These are phyloP conservation scores for Drosophila littoralis DNA, from an alignment of 1,140 invertebrate genomes.

Conservation along the genomic window DNA sequence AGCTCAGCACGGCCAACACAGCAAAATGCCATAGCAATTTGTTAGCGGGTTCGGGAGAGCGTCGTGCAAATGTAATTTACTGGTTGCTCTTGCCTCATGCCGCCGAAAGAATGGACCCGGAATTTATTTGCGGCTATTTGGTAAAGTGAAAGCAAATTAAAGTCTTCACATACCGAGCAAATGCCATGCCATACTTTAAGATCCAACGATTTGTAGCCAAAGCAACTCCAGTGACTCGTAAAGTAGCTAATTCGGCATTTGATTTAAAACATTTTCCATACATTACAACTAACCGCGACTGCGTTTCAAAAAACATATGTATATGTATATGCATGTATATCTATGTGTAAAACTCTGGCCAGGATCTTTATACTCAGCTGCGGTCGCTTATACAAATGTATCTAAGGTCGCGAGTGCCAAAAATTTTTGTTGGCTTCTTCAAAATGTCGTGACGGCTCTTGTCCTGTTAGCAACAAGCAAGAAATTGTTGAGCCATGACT, in stretches of 20 bases:
- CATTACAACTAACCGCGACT: not conserved
- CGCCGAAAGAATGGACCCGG: conserved; percentile 47
- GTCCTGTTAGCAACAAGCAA: conserved; percentile 55
- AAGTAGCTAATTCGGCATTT: conserved; percentile 31
- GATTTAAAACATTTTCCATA: conserved; percentile 26
- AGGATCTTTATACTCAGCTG: conserved; percentile 29
- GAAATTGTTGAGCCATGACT: conserved; percentile 55
- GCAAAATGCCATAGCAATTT: conserved; percentile 58
- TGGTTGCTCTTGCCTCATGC: conserved; percentile 32
- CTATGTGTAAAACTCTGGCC: not conserved
- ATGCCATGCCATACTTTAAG: conserved; percentile 29
- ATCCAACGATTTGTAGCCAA: not conserved
- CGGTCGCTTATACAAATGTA: conserved; percentile 48
- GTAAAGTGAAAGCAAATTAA: conserved; percentile 55
- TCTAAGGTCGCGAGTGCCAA: conserved; percentile 44
- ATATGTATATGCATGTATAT: conserved; percentile 2
- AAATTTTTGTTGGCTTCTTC: conserved; percentile 39
- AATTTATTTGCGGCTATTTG: conserved; percentile 67
- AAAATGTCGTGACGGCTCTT: conserved; percentile 42
- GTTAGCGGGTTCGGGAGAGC: conserved; percentile 51
- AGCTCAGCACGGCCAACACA: conserved; percentile 23
- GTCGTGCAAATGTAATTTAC: conserved; percentile 61
- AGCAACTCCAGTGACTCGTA: not conserved
- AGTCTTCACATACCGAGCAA: conserved; percentile 28
- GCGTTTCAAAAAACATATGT: not conserved